phyloP scores from a whole-genome alignment of 2,888 invertebrate genomes.

The Tachina fera region DNA sequence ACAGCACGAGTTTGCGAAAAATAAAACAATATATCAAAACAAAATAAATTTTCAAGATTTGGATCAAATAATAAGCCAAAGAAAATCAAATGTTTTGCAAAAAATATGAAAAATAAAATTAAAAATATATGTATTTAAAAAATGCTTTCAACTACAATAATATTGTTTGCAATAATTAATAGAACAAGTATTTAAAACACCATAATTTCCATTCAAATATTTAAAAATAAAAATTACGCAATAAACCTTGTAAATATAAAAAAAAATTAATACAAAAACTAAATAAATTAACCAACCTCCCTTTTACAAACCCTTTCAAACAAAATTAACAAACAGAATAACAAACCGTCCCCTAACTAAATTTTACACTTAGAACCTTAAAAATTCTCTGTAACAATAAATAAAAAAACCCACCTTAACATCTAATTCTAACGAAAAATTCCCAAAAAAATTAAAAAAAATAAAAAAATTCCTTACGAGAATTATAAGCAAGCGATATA shows the following conservation, averaged over 20 bases:
- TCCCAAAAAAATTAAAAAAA: neutral
- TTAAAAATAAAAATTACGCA: neutral
- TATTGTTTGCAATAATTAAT: neutral
- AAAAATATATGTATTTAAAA: neutral
- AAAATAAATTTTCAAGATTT: neutral
- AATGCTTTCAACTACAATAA: neutral
- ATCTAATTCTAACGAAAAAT: constrained; percentile 5
- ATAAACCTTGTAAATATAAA: constrained; percentile 6
- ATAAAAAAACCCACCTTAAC: constrained; percentile 27
- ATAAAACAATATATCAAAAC: neutral
- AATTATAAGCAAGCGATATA: constrained; percentile 28
- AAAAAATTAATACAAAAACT: neutral
- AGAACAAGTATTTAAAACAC: neutral
- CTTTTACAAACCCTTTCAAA: constrained; percentile 21
- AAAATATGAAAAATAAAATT: neutral
- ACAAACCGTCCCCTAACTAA: constrained; percentile 51
- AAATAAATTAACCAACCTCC: constrained; percentile 3
- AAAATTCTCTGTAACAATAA: constrained; percentile 26
- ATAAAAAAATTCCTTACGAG: constrained; percentile 4
- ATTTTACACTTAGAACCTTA: constrained; percentile 33
- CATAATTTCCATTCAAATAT: neutral
- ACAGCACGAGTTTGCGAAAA: neutral
- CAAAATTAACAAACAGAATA: constrained; percentile 17
- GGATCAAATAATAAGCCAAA: neutral
- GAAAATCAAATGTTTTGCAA: neutral